Base-by-base conservation (phyloP, 2,113 vertebrate species). In the Larimichthys crocea region DNA sequence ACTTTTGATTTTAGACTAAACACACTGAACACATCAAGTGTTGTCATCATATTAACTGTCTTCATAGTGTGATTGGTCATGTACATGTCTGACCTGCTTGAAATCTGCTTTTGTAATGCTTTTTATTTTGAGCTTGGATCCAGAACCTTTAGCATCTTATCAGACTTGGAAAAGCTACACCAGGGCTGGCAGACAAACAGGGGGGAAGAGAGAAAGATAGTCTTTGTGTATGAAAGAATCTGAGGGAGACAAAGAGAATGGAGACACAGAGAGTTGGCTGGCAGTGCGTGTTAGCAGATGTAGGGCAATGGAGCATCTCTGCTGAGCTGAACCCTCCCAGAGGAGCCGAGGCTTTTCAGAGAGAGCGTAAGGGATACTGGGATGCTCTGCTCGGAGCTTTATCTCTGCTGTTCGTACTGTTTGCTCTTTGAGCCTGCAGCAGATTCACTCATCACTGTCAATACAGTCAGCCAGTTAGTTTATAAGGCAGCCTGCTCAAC, bases 251-350 rank as follows among this genome's bases (percentile, higher is more conserved):
- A 50, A 57, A 53, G 50, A 68, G 40, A 59, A 8, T 6, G 60
- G 35, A 88, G 82, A 52, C n/a, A 19, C 16, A 49, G 52, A 67
- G 79, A 81, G 26, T 56, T 42, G 49, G 68, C 61, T 24, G 69
- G 55, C 72, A 59, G 55, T 29, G 42, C 74, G 57, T 24, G 78
- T 76, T 60, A 84, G 86, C 75, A 89, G 84, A 91, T 92, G 61
- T 92, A 88, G 88, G 87, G 48, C 88, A 90, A 64, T 73, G 72
- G 82, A 85, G 77, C 88, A 88, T 84, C 66, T 63, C 68, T 60
- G n/a, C 66, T 60, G 72, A 86, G 80, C 79, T 71, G 76, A 59
- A 62, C 69, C 62, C 42, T 80, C 79, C 84, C 71, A 73, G 65
- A 83, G 69, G 85, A 89, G 40, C 64, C 0, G 10, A 64, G 44